Percentiles rank a stretch among this genome's conserved stretches.
Evolutionary conservation across 2,797 vertebrate genomes (phyloP).

Genomic region (Tenualosa ilisha): DNA sequence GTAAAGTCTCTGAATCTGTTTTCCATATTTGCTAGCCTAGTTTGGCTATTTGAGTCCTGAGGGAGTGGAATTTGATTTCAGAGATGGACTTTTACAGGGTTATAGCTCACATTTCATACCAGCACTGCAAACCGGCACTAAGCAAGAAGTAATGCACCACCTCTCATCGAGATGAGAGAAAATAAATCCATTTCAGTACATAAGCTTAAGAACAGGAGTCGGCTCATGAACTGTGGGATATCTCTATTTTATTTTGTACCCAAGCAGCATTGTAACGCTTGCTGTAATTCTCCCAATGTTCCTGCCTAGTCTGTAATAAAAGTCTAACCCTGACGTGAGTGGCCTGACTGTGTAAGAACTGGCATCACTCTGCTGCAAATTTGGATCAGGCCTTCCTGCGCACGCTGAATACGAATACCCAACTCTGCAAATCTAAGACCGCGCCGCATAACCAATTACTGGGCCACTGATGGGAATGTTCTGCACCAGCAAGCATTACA

Average conservation of each 20-base stretch:
- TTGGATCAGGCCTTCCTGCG: not conserved
- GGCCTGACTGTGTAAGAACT: not conserved
- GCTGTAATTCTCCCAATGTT: not conserved
- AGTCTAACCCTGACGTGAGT: not conserved
- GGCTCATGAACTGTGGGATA: not conserved
- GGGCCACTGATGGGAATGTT: conserved; percentile 5
- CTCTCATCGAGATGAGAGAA: not conserved
- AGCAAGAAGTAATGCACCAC: not conserved
- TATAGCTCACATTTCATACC: not conserved
- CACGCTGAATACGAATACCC: conserved; percentile 4
- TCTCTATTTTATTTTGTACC: not conserved
- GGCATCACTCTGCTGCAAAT: not conserved
- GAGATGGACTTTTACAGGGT: not conserved
- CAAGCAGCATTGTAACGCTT: not conserved
- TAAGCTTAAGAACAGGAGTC: not conserved
- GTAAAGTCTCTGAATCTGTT: not conserved
- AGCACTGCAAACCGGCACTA: not conserved
- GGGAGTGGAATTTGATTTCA: not conserved
- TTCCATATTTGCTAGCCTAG: not conserved
- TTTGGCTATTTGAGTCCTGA: not conserved
- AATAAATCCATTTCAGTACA: not conserved
- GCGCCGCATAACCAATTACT: not conserved
- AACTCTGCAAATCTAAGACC: not conserved
- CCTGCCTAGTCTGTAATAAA: not conserved
- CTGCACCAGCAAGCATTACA: conserved; percentile 24